A percentile compares a stretch with the other conserved stretches of the same genome.
Evolutionary conservation across 2,797 vertebrate genomes (phyloP).

Genomic region (Sebastiscus tertius): DNA sequence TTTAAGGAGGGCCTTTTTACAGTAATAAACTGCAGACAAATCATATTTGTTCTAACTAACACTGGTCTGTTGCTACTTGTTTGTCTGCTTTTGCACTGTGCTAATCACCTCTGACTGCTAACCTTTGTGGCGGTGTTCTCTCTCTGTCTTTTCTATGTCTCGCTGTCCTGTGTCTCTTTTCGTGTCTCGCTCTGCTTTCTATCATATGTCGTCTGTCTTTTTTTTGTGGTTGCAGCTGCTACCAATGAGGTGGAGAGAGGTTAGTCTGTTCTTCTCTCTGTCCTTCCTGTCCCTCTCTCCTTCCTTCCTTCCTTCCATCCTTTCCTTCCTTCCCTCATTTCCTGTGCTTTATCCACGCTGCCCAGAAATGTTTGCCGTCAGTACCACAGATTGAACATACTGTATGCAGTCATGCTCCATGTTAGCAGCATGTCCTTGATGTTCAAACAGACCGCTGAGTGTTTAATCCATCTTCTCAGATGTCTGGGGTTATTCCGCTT

Average conservation of each 20-base stretch:
- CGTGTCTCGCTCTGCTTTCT: slow-evolving; percentile 70
- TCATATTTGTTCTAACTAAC: slow-evolving; percentile 32
- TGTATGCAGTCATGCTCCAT: slow-evolving; percentile 24
- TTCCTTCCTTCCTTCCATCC: slow-evolving; percentile 31
- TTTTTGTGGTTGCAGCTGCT: slow-evolving; percentile 94
- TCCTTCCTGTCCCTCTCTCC: slow-evolving; percentile 50
- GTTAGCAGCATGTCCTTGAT: slow-evolving; percentile 50
- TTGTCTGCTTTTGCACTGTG: slow-evolving; percentile 75
- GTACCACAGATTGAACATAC: slow-evolving; percentile 6
- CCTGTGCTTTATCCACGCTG: slow-evolving; percentile 51
- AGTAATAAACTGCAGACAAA: slow-evolving; percentile 3
- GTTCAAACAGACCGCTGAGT: slow-evolving; percentile 27
- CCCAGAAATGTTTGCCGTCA: slow-evolving; percentile 9
- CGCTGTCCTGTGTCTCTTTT: slow-evolving; percentile 57
- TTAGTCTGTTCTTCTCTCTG: slow-evolving; percentile 88
- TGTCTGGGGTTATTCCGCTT: slow-evolving; percentile 23
- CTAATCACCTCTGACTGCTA: slow-evolving; percentile 77
- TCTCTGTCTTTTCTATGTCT: slow-evolving; percentile 66
- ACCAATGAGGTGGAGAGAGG: slow-evolving; percentile 99
- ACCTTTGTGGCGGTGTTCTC: slow-evolving; percentile 73
- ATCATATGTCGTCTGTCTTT: slow-evolving; percentile 63
- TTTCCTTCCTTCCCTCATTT: slow-evolving; percentile 45
- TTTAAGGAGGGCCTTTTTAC: background rate
- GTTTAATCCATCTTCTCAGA: slow-evolving; percentile 3
- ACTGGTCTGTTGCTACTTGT: slow-evolving; percentile 61